phyloP scores from a whole-genome alignment of 2,797 vertebrate species.

The Lemur catta region DNA sequence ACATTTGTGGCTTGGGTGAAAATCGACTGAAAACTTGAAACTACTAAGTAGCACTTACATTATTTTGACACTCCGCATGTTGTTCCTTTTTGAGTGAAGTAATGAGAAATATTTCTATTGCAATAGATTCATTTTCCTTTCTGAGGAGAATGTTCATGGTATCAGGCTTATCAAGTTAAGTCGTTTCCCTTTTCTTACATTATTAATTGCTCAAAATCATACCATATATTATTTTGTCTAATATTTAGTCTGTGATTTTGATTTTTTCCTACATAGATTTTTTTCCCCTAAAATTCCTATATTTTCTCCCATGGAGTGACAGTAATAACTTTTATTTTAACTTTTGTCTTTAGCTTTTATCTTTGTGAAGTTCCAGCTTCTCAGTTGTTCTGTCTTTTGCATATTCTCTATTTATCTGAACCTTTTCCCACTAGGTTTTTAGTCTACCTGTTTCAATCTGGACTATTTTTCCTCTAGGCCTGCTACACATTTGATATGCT shows the following conservation, averaged over 20 bases:
- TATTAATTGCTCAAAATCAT: neutral
- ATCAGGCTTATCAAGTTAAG: neutral
- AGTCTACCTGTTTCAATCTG: neutral
- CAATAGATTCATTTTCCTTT: neutral
- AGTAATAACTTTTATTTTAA: neutral
- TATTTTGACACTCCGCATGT: neutral
- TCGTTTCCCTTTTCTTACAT: neutral
- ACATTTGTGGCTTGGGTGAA: neutral
- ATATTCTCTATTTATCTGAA: neutral
- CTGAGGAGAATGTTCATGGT: neutral
- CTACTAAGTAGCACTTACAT: neutral
- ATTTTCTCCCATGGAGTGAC: neutral
- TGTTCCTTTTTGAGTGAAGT: neutral
- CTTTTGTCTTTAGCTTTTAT: neutral
- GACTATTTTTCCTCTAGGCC: neutral
- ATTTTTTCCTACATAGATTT: neutral
- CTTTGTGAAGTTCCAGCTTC: neutral
- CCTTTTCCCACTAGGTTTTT: neutral
- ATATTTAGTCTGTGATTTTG: neutral
- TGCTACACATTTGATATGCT: neutral
- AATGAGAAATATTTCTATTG: neutral
- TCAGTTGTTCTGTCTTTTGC: neutral
- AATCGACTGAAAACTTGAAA: neutral
- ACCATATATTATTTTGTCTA: neutral
- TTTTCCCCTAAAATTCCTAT: neutral